A percentile compares a stretch with the other conserved stretches of the same genome.
phyloP scores from a whole-genome alignment of 2,113 vertebrate species.

The Microtus richardsoni region DNA sequence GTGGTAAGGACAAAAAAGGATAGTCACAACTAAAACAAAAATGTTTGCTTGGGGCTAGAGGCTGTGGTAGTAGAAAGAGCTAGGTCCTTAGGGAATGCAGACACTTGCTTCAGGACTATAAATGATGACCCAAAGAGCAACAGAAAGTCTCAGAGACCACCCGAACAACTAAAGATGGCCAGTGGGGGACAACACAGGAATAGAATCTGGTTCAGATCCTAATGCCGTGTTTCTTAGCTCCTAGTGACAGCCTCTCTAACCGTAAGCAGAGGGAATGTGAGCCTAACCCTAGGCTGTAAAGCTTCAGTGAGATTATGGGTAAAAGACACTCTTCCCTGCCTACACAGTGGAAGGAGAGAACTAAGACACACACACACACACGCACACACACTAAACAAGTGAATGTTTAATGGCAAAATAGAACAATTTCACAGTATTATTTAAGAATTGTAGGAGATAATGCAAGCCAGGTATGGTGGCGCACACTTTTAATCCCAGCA shows the following conservation, averaged over 20 bases:
- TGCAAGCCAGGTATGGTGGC: not conserved
- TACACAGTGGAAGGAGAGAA: not conserved
- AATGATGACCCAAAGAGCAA: not conserved
- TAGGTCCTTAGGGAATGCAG: not conserved
- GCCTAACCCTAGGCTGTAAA: too few species aligned
- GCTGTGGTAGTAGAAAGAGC: not conserved
- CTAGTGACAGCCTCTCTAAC: not conserved
- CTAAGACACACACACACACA: not conserved
- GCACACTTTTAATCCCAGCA: not conserved
- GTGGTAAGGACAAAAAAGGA: not conserved
- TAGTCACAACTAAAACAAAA: not conserved
- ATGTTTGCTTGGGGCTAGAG: not conserved
- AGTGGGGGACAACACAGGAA: not conserved
- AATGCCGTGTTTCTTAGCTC: not conserved
- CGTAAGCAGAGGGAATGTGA: not conserved
- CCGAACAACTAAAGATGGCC: not conserved
- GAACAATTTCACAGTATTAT: not conserved
- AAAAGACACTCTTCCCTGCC: not conserved
- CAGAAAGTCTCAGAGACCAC: not conserved
- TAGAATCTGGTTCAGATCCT: not conserved
- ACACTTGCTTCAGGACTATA: not conserved
- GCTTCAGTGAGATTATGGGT: not conserved
- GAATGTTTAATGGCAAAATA: not conserved
- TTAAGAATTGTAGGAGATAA: not conserved
- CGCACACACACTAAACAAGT: not conserved